These are phyloP conservation scores for Nymphalis c-album DNA, from an alignment of 2,888 invertebrate genomes.

Conservation along the genomic window DNA sequence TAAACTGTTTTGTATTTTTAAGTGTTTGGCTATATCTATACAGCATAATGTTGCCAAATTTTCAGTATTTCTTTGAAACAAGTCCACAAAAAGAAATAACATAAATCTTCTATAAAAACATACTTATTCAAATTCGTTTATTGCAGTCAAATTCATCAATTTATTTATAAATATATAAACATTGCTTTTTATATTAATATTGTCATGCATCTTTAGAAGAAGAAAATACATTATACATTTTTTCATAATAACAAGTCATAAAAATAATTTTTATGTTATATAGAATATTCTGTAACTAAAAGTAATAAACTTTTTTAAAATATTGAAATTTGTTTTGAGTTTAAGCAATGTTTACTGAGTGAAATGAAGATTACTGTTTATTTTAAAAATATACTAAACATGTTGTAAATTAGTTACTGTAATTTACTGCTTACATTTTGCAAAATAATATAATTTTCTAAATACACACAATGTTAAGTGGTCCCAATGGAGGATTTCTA, in stretches of 20 bases:
- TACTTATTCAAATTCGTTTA: not conserved
- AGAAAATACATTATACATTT: constrained; percentile 3
- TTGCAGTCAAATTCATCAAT: constrained; percentile 6
- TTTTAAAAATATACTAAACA: not conserved
- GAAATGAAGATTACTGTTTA: constrained; percentile 46
- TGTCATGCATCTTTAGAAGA: constrained; percentile 8
- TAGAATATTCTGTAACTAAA: constrained; percentile 26
- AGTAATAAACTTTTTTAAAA: constrained; percentile 29
- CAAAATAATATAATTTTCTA: not conserved
- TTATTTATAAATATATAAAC: constrained; percentile 2
- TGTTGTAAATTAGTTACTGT: not conserved
- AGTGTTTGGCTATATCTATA: constrained; percentile 9
- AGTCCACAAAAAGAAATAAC: not conserved
- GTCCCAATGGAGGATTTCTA: constrained; percentile 32
- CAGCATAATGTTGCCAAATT: constrained; percentile 16
- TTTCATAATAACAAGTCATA: constrained; percentile 2
- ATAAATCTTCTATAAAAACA: not conserved
- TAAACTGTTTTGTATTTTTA: constrained; percentile 12
- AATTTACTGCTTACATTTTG: not conserved
- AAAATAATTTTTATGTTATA: constrained; percentile 26
- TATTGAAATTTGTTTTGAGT: constrained; percentile 38
- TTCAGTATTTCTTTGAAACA: constrained; percentile 2
- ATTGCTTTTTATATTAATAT: constrained; percentile 16
- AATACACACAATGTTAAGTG: constrained; percentile 18
- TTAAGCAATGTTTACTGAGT: constrained; percentile 48